Base-by-base conservation (phyloP, 2,888 invertebrate species). In the Cerastis leucographa region DNA sequence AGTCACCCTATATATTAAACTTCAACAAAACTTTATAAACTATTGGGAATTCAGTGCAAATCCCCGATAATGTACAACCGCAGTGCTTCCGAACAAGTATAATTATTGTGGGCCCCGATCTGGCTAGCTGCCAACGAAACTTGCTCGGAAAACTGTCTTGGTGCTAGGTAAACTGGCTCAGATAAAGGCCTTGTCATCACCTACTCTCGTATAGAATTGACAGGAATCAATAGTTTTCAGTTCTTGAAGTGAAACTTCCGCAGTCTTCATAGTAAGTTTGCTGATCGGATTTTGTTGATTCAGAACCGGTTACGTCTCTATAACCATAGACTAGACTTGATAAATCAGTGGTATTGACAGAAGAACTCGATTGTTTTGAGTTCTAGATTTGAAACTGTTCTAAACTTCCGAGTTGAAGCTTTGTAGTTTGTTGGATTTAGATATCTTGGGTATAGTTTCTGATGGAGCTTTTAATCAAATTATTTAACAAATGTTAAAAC, bases 111-210 rank as follows among this genome's bases (percentile, higher is more conserved):
- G 78, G 73, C 74, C 42, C 44, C 61, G 74, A 68, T 76, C 78
- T 89, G 89, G 90, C 88, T 14, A 25, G 19, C 3, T 56, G 88
- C 89, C 90, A 89, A 71, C 56, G 12, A 79, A 84, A 84, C 84
- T 89, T 83, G 71, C 68, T 78, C 82, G 74, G 74, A 78, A 77
- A 79, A 79, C 78, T 80, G 71, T 81, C 70, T 62, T 76, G 59
- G 25, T 44, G 62, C 46, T 68, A 65, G 74, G 76, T 72, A 69
- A 71, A 78, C 70, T 67, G 72, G 59, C 71, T 25, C 5, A 22
- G 78, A 84, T 85, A 83, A 77, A 67, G 78, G 82, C 74, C 44
- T 77, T 71, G 78, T 83, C 83, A 69, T 61, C 75, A 69, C 49
- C 49, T 54, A 42, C 29, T 25, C 54, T 25, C 54, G 35, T n/a